Evolutionary conservation across 1,140 invertebrate genomes (phyloP).

Genomic region (Teleogryllus occipitalis): DNA sequence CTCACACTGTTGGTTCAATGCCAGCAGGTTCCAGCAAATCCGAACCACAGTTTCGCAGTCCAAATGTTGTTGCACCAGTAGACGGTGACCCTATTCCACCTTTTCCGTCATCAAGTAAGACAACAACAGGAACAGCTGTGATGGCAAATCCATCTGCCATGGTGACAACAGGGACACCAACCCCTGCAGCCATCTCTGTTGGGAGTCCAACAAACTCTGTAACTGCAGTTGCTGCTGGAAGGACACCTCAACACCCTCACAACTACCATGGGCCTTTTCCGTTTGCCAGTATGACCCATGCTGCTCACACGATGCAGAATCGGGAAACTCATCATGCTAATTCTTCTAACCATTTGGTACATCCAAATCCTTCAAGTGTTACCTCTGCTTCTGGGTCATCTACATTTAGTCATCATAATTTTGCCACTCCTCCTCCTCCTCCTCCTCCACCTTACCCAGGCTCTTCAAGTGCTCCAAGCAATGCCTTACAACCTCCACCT

Average conservation of each 20-base stretch:
- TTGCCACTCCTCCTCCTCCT: conserved; percentile 33
- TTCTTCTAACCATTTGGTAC: conserved; percentile 27
- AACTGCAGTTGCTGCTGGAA: conserved; percentile 25
- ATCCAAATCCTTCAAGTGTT: conserved; percentile 8
- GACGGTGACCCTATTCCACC: conserved; percentile 43
- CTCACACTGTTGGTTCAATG: conserved; percentile 23
- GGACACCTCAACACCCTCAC: conserved; percentile 24
- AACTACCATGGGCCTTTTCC: conserved; percentile 60
- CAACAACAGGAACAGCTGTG: conserved; percentile 14
- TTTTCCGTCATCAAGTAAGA: conserved; percentile 31
- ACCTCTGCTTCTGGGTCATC: neutral
- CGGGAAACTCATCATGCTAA: conserved; percentile 24
- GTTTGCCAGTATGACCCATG: conserved; percentile 85
- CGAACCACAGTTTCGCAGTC: conserved; percentile 59
- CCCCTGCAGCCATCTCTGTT: neutral
- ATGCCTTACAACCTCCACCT: conserved; percentile 18
- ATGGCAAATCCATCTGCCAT: conserved; percentile 14
- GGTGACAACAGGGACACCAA: conserved; percentile 9
- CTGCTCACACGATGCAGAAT: conserved; percentile 37
- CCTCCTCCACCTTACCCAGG: conserved; percentile 26
- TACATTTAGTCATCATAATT: conserved; percentile 15
- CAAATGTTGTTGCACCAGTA: conserved; percentile 68
- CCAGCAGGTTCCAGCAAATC: conserved; percentile 31
- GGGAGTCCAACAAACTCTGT: conserved; percentile 28
- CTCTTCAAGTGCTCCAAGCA: neutral